Evolutionary conservation across 1,140 invertebrate species (phyloP).

Genomic region (Listronotus oregonensis): DNA sequence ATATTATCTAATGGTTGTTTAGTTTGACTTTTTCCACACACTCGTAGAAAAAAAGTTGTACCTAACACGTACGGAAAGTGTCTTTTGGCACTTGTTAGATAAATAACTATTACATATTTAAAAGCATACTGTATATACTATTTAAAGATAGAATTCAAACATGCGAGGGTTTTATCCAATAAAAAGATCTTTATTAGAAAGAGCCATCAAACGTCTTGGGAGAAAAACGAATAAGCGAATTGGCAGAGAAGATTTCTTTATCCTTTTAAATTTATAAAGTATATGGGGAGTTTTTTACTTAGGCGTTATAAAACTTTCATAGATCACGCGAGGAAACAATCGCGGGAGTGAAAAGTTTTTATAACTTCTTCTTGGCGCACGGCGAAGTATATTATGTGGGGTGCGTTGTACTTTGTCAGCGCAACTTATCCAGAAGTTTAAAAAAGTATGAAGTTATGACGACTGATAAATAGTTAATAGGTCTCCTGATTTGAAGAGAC

Average conservation of each 20-base stretch:
- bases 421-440: conserved; percentile 8
- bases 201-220: too few species aligned
- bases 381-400: conserved; percentile 20
- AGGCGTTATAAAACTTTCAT: conserved; percentile 28
- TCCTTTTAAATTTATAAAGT: conserved; percentile 32
- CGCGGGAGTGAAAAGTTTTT: conserved; percentile 23
- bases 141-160: too few species aligned
- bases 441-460: conserved; percentile 13
- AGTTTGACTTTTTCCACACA: too few species aligned
- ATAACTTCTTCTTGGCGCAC: conserved; percentile 22
- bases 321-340: conserved; percentile 30
- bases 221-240: conserved; percentile 18
- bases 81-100: too few species aligned
- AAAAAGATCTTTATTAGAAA: too few species aligned
- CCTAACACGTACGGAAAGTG: too few species aligned
- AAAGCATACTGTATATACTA: too few species aligned
- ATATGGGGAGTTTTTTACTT: conserved; percentile 24
- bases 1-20: too few species aligned
- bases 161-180: too few species aligned
- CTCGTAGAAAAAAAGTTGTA: too few species aligned
- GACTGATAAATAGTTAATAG: conserved; percentile 26
- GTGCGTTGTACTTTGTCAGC: conserved; percentile 29
- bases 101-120: too few species aligned
- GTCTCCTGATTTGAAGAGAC: neutral
- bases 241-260: conserved; percentile 20